Percentiles rank a stretch among this genome's conserved stretches.
These are phyloP conservation scores for Lypha dubia DNA, from an alignment of 2,888 invertebrate genomes.

Conservation along the genomic window DNA sequence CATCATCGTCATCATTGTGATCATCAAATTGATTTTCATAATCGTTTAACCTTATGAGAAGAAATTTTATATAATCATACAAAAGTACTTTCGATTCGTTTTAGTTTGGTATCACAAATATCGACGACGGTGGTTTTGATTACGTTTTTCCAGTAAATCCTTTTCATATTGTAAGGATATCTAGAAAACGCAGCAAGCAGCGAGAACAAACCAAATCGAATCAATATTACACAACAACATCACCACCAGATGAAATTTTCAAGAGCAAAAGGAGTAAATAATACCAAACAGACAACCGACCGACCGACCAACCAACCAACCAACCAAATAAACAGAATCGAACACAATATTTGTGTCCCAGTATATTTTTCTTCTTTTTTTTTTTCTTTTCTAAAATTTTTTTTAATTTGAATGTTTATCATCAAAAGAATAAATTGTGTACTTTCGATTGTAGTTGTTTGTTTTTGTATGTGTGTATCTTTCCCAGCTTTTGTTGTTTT, in stretches of 20 bases:
- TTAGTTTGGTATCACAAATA: constrained; percentile 55
- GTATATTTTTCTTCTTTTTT: constrained; percentile 1
- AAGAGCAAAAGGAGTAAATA: constrained; percentile 70
- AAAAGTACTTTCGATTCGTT: constrained; percentile 59
- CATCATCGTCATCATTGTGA: constrained; percentile 26
- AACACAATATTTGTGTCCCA: constrained; percentile 30
- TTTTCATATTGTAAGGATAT: constrained; percentile 45
- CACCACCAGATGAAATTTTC: constrained; percentile 63
- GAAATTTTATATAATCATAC: constrained; percentile 51
- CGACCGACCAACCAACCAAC: neutral
- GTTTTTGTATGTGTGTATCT: constrained; percentile 41
- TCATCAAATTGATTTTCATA: constrained; percentile 35
- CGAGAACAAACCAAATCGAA: constrained; percentile 49
- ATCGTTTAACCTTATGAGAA: constrained; percentile 26
- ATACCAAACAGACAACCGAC: constrained; percentile 14
- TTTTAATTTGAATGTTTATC: constrained; percentile 26
- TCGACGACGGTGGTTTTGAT: constrained; percentile 66
- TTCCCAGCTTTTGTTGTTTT: constrained; percentile 61
- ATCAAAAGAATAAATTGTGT: constrained; percentile 17
- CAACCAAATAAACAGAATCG: constrained; percentile 27
- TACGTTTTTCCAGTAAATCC: constrained; percentile 68
- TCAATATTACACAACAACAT: constrained; percentile 69
- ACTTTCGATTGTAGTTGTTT: neutral
- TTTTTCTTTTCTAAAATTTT: no score
- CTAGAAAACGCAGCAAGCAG: constrained; percentile 29